Evolutionary conservation across 35 echinoderm and acorn worm species (phyloP), one percentile per base, ranked within the genome.

Genomic region (Diadema setosum): DNA sequence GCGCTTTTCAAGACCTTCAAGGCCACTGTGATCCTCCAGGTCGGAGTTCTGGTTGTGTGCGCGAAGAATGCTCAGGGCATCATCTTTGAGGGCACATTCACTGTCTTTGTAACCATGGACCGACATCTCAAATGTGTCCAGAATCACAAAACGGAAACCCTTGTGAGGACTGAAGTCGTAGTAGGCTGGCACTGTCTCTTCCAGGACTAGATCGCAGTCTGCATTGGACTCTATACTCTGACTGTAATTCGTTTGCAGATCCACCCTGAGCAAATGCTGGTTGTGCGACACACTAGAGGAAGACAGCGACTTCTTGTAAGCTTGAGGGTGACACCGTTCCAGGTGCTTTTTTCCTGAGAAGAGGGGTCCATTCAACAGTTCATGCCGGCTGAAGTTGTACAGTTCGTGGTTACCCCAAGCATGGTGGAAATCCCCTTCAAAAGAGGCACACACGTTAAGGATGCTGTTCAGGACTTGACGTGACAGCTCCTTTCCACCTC

Each of bases 331-430:
- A 35, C 33, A 40, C 6, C 9, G 32, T 21, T 37, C 2, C 14
- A 76, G 81, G 44, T 42, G 41, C 21, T 34, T 42, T 7, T 39
- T 40, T 0, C 87, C 95, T 1, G 91, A 83, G 11, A 81, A 86
- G 17, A 94, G 60, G 0, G 81, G 58, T 49, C 30, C 74, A 45
- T 87, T 65, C 37, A 73, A 67, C 2, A 97, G 74, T 73, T 93
- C 95, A 39, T 60, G 64, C 36, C 89, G 59, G 18, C 39, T 89
- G 65, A 94, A 99, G 74, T 94, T 94, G 69, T 89, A 99, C 31
- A 99, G 44, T 57, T 99, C 96, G 78, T 99, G 96, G 37, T 99
- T 99, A 23, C 96, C 96, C 29, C 87, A 36, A 2, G 76, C 49
- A 80, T 94, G 85, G 40, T 99, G 92, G 8, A 94, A 36, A 33